Evolutionary conservation across 2,797 vertebrate species (phyloP), one percentile per base, ranked within the genome.

Genomic region (Aulostomus chinensis): DNA sequence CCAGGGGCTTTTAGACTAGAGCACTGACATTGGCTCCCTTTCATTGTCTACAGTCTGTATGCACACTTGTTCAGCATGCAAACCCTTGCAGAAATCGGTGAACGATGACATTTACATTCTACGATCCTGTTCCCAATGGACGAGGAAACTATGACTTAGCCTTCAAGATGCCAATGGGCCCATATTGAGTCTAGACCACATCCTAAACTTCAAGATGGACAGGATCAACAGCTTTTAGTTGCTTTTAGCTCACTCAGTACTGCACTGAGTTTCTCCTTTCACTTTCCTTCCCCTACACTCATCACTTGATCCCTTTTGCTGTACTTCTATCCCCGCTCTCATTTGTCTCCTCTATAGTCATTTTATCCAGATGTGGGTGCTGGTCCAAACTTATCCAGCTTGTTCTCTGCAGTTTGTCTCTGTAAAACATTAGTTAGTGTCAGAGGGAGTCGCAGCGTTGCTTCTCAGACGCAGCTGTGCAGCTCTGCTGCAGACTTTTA

Each of bases 341-440:
- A 45, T 49, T 55, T 57, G 65, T 45, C 58, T 62, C 30, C 34
- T 45, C 56, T 47, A 24, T 58, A 56, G 60, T 68, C 59, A 54
- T 73, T 48, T 59, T 54, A 71, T 74, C 76, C 83, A 76, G 79
- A 79, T 78, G 76, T 78, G 60, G 69, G 66, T 53, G 35, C 45
- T 41, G 67, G 30, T 81, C 74, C 81, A 81, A 59, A 47, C 42
- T 39, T 58, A 65, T 66, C 72, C 70, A 54, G 66, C 75, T 14
- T 67, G 73, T 47, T 61, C 66, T 62, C 68, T 67, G 77, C 73
- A 66, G 64, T 77, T 55, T 66, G 72, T 83, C 73, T 81, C 70
- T 62, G 70, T 80, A 69, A 81, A 74, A 80, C 77, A 77, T 80
- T 63, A 49, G 69, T 68, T 70, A 36, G 56, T 74, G 67, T 81